Evolutionary conservation across 2,888 invertebrate species (phyloP).

Genomic region (Cantharis rufa): DNA sequence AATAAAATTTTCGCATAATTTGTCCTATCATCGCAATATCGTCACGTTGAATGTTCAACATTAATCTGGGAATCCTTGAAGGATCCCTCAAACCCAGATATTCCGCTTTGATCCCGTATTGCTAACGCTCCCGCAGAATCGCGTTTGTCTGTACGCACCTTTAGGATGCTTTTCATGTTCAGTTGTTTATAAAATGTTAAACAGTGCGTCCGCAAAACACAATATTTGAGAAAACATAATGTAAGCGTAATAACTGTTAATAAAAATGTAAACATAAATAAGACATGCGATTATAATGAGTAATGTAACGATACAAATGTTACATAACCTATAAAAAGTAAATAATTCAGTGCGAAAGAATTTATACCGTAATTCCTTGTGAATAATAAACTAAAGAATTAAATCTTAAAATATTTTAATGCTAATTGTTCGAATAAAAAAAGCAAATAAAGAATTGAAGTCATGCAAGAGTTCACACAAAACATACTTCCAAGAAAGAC

Average conservation of each 20-base stretch:
- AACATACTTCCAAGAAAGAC: not conserved
- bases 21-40: too few species aligned
- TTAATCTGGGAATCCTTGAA: too few species aligned
- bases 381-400: not conserved
- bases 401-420: not conserved
- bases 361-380: not conserved
- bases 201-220: not conserved
- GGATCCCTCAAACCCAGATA: too few species aligned
- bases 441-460: constrained; percentile 12
- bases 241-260: not conserved
- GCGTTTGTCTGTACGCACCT: too few species aligned
- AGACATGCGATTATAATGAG: not conserved
- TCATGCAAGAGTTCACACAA: constrained; percentile 12
- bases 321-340: not conserved
- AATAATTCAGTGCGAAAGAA: not conserved
- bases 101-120: too few species aligned
- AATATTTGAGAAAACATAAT: not conserved
- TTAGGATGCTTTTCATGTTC: not conserved
- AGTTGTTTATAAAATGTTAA: not conserved
- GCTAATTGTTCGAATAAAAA: not conserved
- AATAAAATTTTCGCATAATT: too few species aligned
- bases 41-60: too few species aligned
- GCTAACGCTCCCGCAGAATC: too few species aligned
- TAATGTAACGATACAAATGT: not conserved
- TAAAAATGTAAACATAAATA: not conserved